Percentiles rank a stretch among this genome's conserved stretches.
These are phyloP conservation scores for Melierax canorus DNA, from an alignment of 2,113 vertebrate species.

Conservation along the genomic window DNA sequence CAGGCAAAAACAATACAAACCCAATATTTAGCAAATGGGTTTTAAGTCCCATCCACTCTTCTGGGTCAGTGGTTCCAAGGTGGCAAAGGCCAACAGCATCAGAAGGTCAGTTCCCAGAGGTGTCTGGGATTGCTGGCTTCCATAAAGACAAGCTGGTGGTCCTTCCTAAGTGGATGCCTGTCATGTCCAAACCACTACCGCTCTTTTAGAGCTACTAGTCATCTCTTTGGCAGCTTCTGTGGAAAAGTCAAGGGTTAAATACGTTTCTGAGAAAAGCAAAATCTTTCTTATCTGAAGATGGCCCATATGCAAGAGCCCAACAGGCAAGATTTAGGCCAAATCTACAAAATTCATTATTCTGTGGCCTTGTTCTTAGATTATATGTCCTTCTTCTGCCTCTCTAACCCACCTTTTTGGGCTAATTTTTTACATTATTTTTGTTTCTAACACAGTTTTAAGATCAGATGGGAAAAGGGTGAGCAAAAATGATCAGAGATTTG, in stretches of 20 bases:
- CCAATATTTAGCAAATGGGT: neutral
- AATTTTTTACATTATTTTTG: neutral
- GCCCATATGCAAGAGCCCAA: neutral
- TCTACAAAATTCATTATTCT: accelerated
- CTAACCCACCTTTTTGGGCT: accelerated
- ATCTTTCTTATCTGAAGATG: neutral
- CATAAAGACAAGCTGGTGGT: neutral
- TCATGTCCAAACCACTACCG: neutral
- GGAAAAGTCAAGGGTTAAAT: neutral
- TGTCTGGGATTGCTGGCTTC: neutral
- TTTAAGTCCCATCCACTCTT: neutral
- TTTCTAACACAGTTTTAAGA: neutral
- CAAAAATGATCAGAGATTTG: accelerated
- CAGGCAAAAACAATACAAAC: neutral
- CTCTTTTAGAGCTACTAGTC: neutral
- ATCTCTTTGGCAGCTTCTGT: neutral
- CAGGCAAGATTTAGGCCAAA: neutral
- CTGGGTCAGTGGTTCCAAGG: neutral
- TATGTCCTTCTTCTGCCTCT: neutral
- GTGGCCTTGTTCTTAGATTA: neutral
- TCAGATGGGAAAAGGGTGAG: neutral
- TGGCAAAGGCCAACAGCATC: neutral
- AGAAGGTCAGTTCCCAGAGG: accelerated
- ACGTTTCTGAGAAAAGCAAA: neutral
- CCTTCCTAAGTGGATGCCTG: neutral